These are phyloP conservation scores for Apogon hyalosoma DNA, from an alignment of 2,797 vertebrate genomes.

Conservation along the genomic window DNA sequence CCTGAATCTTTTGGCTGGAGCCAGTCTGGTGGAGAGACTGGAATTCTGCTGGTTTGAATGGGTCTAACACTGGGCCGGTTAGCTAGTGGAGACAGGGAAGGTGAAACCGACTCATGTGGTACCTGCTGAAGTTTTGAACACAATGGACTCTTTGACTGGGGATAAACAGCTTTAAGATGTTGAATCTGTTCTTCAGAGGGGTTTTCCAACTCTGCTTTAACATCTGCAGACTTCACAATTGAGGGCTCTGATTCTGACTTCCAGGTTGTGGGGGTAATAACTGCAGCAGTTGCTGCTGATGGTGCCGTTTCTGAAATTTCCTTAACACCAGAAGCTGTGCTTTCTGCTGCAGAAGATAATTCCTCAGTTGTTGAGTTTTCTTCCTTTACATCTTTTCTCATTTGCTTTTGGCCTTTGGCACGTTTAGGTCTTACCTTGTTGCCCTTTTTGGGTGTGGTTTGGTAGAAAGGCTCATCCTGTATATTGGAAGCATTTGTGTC, in stretches of 20 bases:
- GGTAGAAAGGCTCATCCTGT: slow-evolving; percentile 72
- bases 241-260: slow-evolving; percentile 71
- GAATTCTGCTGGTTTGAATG: slow-evolving; percentile 67
- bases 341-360: slow-evolving; percentile 56
- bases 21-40: slow-evolving; percentile 88
- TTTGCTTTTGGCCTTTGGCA: slow-evolving; percentile 83
- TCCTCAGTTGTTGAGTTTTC: slow-evolving; percentile 74
- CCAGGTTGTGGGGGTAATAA: slow-evolving; percentile 81
- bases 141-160: slow-evolving; percentile 74
- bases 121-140: slow-evolving; percentile 72
- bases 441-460: slow-evolving; percentile 83
- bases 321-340: slow-evolving; percentile 54
- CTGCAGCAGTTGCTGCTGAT: slow-evolving; percentile 62
- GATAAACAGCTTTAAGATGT: slow-evolving; percentile 69
- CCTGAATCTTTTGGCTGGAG: slow-evolving; percentile 87
- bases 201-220: slow-evolving; percentile 59
- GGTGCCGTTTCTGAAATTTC: slow-evolving; percentile 60
- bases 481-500: slow-evolving; percentile 69
- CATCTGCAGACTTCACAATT: slow-evolving; percentile 55
- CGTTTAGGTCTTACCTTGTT: slow-evolving; percentile 86
- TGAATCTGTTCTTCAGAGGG: slow-evolving; percentile 73
- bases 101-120: slow-evolving; percentile 71
- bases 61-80: slow-evolving; percentile 82
- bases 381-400: slow-evolving; percentile 87
- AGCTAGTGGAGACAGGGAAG: slow-evolving; percentile 75